Evolutionary conservation across 2,888 invertebrate genomes (phyloP).

Genomic region (Melikaiella ostensackeni): DNA sequence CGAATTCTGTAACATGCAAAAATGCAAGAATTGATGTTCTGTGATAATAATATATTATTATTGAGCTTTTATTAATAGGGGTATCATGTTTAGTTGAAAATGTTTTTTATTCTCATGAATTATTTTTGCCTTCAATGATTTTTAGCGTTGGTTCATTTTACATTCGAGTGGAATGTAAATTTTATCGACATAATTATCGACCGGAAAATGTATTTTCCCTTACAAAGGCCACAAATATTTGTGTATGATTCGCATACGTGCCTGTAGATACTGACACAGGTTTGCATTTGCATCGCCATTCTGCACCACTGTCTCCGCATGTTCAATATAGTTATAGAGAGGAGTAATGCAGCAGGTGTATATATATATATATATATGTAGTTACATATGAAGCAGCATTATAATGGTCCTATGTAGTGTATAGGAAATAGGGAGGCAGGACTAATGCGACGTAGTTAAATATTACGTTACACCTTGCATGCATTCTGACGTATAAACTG

Average conservation of each 20-base stretch:
- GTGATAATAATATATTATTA: too few relatives aligned
- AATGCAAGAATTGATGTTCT: too few relatives aligned
- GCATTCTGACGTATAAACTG: not conserved
- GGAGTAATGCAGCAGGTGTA: not conserved
- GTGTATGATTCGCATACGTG: not conserved
- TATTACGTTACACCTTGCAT: not conserved
- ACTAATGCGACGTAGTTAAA: not conserved
- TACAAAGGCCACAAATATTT: slow-evolving; percentile 11
- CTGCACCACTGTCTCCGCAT: slow-evolving; percentile 51
- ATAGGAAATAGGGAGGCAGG: not conserved
- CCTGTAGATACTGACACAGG: not conserved
- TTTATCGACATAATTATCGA: not conserved
- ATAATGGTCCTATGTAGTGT: not conserved
- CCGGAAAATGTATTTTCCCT: not conserved
- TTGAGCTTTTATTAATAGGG: too few relatives aligned
- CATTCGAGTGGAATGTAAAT: not conserved
- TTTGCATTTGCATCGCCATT: slow-evolving; percentile 50
- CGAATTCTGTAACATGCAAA: too few relatives aligned
- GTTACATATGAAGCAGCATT: slow-evolving; percentile 2
- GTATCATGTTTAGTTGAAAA: too few relatives aligned
- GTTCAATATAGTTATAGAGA: not conserved
- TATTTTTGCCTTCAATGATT: too few relatives aligned
- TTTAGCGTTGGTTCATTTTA: too few relatives aligned
- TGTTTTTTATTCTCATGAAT: too few relatives aligned
- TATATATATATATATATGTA: not conserved